These are phyloP conservation scores for Stegodyphus dumicola DNA, from an alignment of 1,140 invertebrate genomes.

Conservation along the genomic window DNA sequence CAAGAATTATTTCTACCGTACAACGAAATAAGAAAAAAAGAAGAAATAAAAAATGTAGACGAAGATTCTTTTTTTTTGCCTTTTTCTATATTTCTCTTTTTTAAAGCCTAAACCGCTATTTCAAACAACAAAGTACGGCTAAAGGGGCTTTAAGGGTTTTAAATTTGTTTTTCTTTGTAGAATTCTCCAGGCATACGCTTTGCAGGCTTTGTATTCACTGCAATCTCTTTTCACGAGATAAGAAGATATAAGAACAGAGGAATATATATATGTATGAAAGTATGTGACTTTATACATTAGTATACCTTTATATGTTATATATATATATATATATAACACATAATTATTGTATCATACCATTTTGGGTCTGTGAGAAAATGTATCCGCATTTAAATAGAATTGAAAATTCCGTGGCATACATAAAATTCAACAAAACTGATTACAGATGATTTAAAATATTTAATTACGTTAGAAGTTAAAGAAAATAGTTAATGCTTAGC, in stretches of 20 bases:
- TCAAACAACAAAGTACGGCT: conserved; percentile 14
- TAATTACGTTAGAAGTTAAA: too few relatives aligned
- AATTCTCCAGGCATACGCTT: background rate
- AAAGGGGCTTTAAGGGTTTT: conserved; percentile 17
- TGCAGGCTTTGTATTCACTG: conserved; percentile 7
- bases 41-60: conserved; percentile 9
- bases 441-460: too few relatives aligned
- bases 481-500: too few relatives aligned
- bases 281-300: background rate
- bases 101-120: conserved; percentile 31
- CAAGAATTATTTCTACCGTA: conserved; percentile 34
- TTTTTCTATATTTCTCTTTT: conserved; percentile 4
- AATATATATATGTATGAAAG: too few relatives aligned
- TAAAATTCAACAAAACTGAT: too few relatives aligned
- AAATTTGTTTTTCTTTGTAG: background rate
- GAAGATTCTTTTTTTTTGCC: conserved; percentile 20
- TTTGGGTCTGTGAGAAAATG: too few relatives aligned
- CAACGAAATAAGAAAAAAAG: conserved; percentile 17
- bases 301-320: too few relatives aligned
- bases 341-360: background rate
- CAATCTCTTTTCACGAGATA: background rate
- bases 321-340: background rate
- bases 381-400: too few relatives aligned
- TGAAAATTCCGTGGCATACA: too few relatives aligned
- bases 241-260: too few relatives aligned